Evolutionary conservation across 1,140 invertebrate species (phyloP), one percentile per base, ranked within the genome.

Genomic region (Polypedilum pembai): DNA sequence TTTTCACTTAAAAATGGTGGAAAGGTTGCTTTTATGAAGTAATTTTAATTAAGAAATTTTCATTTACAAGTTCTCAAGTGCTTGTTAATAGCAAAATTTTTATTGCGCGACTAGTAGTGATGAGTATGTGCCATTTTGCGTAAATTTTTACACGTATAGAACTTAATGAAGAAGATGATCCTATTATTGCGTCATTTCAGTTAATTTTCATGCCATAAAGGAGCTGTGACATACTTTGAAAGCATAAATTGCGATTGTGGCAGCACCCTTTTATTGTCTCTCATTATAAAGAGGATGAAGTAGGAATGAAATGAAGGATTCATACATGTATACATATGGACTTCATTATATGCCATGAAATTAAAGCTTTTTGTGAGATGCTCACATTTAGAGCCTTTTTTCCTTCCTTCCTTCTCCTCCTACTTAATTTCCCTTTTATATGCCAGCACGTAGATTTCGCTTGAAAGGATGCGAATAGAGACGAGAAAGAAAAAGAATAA

Each of bases 251-350:
- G 45, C 24, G 45, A 56, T 56, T 56, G 45, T 56, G 45, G 45
- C 45, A 56, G 45, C 45, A 56, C 45, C 45, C 45, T 56, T 56
- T 56, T 56, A 56, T 56, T 56, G 45, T 56, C 45, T 56, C n/a
- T 56, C n/a, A 33, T 15, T n/a, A 10, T 56, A 8, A 56, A 15
- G 45, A 15, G 24, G 4, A 56, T 56, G 45, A 56, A 56, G 1
- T 56, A 15, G 12, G n/a, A 56, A 56, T 12, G 45, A 56, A 56
- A 56, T 45, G 24, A 33, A 15, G 45, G n/a, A 56, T 56, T 56
- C n/a, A n/a, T 15, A 8, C 15, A 12, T n/a, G 3, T 56, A 56
- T 56, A 56, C 12, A 56, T n/a, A 56, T 56, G 45, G 45, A n/a
- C 12, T 45, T n/a, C n/a, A n/a, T 56, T 56, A 12, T 56, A 56